These are phyloP conservation scores for Drosophila setosimentum DNA, from an alignment of 2,888 invertebrate genomes.

Conservation along the genomic window DNA sequence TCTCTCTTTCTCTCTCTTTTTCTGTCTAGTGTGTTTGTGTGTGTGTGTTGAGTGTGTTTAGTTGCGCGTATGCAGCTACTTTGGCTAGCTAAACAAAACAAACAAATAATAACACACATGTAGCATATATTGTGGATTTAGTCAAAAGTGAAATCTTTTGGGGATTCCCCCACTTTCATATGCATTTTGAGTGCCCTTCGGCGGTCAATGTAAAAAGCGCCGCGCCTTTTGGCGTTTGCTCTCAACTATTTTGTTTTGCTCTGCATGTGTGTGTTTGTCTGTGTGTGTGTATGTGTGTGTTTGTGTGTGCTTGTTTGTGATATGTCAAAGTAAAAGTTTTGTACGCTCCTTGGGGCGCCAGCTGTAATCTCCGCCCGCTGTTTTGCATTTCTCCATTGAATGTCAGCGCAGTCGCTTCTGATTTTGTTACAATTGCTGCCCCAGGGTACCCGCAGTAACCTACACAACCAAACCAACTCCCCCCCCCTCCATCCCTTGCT, in stretches of 20 bases:
- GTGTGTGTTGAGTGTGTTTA: slow-evolving; percentile 58
- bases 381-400: slow-evolving; percentile 70
- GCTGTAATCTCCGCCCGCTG: slow-evolving; percentile 74
- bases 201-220: slow-evolving; percentile 72
- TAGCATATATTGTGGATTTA: slow-evolving; percentile 20
- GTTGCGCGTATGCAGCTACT: slow-evolving; percentile 70
- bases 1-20: not conserved
- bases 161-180: slow-evolving; percentile 47
- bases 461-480: not conserved
- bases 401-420: slow-evolving; percentile 59
- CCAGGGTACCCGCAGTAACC: slow-evolving; percentile 19
- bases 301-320: slow-evolving; percentile 44
- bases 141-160: slow-evolving; percentile 21
- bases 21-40: slow-evolving; percentile 8
- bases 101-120: slow-evolving; percentile 44
- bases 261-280: slow-evolving; percentile 1
- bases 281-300: slow-evolving; percentile 16
- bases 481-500: not conserved
- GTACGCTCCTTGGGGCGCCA: slow-evolving; percentile 67
- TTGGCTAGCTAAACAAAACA: slow-evolving; percentile 67
- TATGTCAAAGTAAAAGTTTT: slow-evolving; percentile 76
- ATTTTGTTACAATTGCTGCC: slow-evolving; percentile 56
- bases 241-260: slow-evolving; percentile 55
- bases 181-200: slow-evolving; percentile 73
- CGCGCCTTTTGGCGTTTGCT: slow-evolving; percentile 53